Evolutionary conservation across 2,113 vertebrate species (phyloP).

Genomic region (Gadus macrocephalus): DNA sequence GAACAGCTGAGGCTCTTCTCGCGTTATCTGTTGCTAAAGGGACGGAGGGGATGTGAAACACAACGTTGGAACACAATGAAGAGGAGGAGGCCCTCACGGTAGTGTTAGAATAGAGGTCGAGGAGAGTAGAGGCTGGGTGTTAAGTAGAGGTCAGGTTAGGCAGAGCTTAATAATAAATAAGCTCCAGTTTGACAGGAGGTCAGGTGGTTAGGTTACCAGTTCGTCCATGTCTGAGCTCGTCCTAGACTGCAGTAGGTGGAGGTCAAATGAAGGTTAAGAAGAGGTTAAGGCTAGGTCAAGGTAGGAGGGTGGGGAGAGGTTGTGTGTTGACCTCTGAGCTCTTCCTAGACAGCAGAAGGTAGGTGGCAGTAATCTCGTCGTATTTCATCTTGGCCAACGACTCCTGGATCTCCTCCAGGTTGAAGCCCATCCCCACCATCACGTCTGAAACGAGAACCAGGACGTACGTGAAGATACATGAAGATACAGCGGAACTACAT

Average conservation of each 20-base stretch:
- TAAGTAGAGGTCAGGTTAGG: constrained; percentile 51
- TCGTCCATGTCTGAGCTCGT: constrained; percentile 89
- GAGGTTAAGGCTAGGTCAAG: too few species aligned
- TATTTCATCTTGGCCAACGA: constrained; percentile 99
- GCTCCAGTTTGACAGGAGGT: too few species aligned
- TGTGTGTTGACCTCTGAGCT: constrained; percentile 84
- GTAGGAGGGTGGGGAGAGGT: too few species aligned
- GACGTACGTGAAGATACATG: too few species aligned
- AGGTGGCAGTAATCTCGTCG: constrained; percentile 96
- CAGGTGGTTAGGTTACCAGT: neutral
- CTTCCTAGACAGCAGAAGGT: constrained; percentile 93
- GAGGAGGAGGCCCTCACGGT: too few species aligned
- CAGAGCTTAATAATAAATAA: constrained; percentile 66
- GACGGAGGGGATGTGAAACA: too few species aligned
- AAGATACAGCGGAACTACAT: too few species aligned
- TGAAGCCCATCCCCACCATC: constrained; percentile 98
- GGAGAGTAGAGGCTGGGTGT: too few species aligned
- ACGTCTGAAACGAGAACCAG: constrained; percentile 74
- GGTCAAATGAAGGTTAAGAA: constrained; percentile 44
- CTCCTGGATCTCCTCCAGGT: constrained; percentile 95
- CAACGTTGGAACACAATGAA: too few species aligned
- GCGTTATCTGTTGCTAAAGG: too few species aligned
- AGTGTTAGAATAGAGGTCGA: too few species aligned
- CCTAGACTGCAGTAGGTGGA: constrained; percentile 89
- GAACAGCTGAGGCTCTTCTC: too few species aligned